These are phyloP conservation scores for Pterocles gutturalis DNA, from an alignment of 2,113 vertebrate genomes.

Conservation along the genomic window DNA sequence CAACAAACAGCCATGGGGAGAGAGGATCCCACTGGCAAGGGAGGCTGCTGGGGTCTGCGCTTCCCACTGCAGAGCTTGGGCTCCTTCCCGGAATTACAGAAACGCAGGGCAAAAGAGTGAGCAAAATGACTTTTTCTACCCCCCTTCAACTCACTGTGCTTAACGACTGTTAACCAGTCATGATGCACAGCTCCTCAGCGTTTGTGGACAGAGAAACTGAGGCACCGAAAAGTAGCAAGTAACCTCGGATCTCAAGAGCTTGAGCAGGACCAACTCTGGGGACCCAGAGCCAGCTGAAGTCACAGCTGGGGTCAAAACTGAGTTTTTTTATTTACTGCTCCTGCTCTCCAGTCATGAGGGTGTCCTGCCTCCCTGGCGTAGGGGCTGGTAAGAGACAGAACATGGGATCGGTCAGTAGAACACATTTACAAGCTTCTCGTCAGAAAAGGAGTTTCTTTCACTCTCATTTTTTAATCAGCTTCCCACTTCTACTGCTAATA, in stretches of 20 bases:
- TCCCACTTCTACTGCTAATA: neutral
- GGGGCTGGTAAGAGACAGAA: neutral
- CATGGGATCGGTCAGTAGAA: rapidly evolving
- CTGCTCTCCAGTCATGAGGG: neutral
- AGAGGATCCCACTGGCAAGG: neutral
- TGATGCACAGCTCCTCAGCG: neutral
- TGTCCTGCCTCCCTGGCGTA: neutral
- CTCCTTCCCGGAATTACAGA: neutral
- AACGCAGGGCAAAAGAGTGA: neutral
- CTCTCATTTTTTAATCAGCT: neutral
- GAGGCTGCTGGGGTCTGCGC: neutral
- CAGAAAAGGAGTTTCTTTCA: neutral
- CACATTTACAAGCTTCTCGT: neutral
- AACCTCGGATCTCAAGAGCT: neutral
- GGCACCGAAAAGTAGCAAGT: neutral
- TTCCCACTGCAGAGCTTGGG: neutral
- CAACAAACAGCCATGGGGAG: neutral
- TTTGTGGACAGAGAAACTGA: neutral
- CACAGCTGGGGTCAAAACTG: neutral
- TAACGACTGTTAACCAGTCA: too few species aligned
- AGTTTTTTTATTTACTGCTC: neutral
- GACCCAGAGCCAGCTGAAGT: neutral
- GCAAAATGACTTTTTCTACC: neutral
- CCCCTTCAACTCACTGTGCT: neutral
- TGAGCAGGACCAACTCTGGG: neutral